Evolutionary conservation across 1,140 invertebrate genomes (phyloP).

Genomic region (Papilio polytes): DNA sequence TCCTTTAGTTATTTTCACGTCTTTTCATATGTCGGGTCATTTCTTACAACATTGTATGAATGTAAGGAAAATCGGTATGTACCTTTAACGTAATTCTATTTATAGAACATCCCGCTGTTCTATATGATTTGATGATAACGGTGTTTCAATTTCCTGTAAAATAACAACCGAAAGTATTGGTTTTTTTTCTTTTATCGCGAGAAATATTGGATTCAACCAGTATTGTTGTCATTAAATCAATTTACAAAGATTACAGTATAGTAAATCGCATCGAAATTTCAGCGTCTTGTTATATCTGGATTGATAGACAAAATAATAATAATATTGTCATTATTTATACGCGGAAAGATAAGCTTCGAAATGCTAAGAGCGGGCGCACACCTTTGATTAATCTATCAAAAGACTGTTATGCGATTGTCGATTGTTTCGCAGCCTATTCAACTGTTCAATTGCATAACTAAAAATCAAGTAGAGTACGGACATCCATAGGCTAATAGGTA

Average conservation of each 20-base stretch:
- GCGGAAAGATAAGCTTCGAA: too few species aligned
- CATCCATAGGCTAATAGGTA: too few species aligned
- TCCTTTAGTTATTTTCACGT: neutral
- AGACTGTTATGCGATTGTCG: too few species aligned
- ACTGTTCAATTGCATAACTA: too few species aligned
- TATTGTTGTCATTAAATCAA: neutral
- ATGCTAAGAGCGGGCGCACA: too few species aligned
- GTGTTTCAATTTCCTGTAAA: neutral
- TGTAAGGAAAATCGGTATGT: neutral
- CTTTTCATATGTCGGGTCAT: neutral
- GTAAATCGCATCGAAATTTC: too few species aligned
- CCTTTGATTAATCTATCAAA: too few species aligned
- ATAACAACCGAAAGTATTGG: neutral
- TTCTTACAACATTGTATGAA: neutral
- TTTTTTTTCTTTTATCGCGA: neutral
- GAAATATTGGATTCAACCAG: neutral
- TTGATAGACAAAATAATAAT: too few species aligned
- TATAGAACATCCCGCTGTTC: conserved; percentile 16
- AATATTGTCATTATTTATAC: too few species aligned
- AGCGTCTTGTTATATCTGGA: too few species aligned
- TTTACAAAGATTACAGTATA: neutral
- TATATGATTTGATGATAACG: neutral
- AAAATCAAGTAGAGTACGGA: too few species aligned
- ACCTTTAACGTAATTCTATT: neutral
- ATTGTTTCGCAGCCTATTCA: too few species aligned